Evolutionary conservation across 1,140 invertebrate genomes (phyloP).

Genomic region (Samia ricini): DNA sequence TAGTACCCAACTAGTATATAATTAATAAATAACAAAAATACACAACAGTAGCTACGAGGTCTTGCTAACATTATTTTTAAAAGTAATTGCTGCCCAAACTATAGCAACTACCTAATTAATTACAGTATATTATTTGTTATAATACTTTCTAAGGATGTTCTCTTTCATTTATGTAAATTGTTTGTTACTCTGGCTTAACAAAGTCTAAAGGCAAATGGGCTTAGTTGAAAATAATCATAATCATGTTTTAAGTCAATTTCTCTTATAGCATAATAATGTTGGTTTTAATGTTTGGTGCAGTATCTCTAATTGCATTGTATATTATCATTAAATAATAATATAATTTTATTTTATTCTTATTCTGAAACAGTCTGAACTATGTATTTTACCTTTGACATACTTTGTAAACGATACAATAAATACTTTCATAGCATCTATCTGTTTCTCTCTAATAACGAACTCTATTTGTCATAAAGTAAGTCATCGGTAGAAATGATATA

Average conservation of each 20-base stretch:
- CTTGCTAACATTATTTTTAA: conserved; percentile 25
- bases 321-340: conserved; percentile 71
- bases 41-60: conserved; percentile 32
- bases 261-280: conserved; percentile 63
- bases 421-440: conserved; percentile 2
- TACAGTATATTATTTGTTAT: conserved; percentile 23
- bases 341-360: conserved; percentile 56
- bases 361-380: conserved; percentile 37
- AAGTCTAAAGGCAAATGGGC: conserved; percentile 66
- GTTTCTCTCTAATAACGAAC: conserved; percentile 5
- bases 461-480: conserved; percentile 28
- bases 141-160: conserved; percentile 19
- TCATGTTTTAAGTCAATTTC: conserved; percentile 56
- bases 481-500: conserved; percentile 43
- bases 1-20: conserved; percentile 2
- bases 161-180: conserved; percentile 31
- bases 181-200: conserved; percentile 49
- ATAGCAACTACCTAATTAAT: conserved; percentile 35
- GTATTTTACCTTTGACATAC: conserved; percentile 45
- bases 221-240: conserved; percentile 57
- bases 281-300: conserved; percentile 75
- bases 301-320: conserved; percentile 75
- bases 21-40: not conserved
- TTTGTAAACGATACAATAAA: conserved; percentile 18
- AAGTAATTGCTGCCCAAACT: conserved; percentile 65